Evolutionary conservation across 2,797 vertebrate genomes (phyloP).

Genomic region (Ciconia nigra): DNA sequence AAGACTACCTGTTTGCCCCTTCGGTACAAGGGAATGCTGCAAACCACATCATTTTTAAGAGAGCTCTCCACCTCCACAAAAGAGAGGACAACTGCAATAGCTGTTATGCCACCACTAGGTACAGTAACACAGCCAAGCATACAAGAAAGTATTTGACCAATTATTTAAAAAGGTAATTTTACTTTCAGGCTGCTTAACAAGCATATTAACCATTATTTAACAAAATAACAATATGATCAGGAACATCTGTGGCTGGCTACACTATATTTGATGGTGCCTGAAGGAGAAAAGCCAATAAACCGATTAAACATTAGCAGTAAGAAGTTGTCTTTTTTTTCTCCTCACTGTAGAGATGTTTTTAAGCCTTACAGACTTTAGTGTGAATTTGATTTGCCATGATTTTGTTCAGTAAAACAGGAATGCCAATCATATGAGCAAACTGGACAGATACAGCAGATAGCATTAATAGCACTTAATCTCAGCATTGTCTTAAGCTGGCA

Average conservation of each 20-base stretch:
- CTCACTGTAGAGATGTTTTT: neutral
- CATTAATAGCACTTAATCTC: neutral
- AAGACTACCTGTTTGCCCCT: too few species aligned
- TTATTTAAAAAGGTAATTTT: neutral
- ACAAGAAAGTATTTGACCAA: neutral
- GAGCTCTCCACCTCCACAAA: neutral
- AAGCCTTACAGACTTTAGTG: neutral
- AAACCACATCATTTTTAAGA: neutral
- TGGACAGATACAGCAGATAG: neutral
- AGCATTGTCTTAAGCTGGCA: neutral
- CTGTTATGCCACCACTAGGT: neutral
- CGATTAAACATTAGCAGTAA: neutral
- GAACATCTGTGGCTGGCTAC: neutral
- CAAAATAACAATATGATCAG: neutral
- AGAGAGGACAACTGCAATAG: neutral
- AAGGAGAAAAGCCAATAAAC: neutral
- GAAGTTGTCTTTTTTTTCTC: neutral
- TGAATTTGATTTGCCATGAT: neutral
- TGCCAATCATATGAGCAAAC: neutral
- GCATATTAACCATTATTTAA: neutral
- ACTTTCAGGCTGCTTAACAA: neutral
- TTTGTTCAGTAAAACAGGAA: constrained; percentile 2
- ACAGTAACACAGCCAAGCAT: neutral
- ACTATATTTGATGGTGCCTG: neutral
- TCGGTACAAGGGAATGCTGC: neutral